Evolutionary conservation across 2,113 vertebrate genomes (phyloP).

Genomic region (Excalfactoria chinensis): DNA sequence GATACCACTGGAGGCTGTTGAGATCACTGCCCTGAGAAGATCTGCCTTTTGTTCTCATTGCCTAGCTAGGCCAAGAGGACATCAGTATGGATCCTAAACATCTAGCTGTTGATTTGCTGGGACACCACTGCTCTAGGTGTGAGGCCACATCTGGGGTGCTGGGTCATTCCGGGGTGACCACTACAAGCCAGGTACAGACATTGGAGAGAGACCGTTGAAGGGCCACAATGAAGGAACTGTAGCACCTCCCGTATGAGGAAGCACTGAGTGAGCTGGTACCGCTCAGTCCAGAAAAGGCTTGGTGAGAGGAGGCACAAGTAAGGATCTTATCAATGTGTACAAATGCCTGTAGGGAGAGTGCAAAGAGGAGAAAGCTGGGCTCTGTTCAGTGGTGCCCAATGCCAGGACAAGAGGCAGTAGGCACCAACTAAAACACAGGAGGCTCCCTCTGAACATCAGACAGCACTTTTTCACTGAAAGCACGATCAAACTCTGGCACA

Average conservation of each 20-base stretch:
- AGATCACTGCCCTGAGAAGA: neutral
- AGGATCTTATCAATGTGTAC: neutral
- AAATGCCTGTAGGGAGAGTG: neutral
- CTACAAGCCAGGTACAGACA: neutral
- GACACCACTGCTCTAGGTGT: neutral
- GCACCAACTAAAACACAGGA: neutral
- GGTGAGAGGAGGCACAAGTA: too few relatives aligned
- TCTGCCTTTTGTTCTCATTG: neutral
- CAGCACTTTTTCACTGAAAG: neutral
- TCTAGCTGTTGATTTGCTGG: fast-evolving
- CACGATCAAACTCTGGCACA: neutral
- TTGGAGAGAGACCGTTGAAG: neutral
- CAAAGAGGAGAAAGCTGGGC: neutral
- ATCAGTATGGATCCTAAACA: neutral
- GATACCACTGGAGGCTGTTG: neutral
- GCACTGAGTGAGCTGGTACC: neutral
- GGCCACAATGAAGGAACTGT: neutral
- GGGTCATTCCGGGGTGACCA: neutral
- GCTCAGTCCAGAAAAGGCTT: neutral
- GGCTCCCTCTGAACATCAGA: neutral
- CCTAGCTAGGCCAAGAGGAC: neutral
- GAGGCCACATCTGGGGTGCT: neutral
- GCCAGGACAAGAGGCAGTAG: neutral
- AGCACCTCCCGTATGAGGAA: neutral
- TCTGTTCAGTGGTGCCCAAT: neutral